These are phyloP conservation scores for Drosophila pectinifera DNA, from an alignment of 1,140 invertebrate species.

Conservation along the genomic window DNA sequence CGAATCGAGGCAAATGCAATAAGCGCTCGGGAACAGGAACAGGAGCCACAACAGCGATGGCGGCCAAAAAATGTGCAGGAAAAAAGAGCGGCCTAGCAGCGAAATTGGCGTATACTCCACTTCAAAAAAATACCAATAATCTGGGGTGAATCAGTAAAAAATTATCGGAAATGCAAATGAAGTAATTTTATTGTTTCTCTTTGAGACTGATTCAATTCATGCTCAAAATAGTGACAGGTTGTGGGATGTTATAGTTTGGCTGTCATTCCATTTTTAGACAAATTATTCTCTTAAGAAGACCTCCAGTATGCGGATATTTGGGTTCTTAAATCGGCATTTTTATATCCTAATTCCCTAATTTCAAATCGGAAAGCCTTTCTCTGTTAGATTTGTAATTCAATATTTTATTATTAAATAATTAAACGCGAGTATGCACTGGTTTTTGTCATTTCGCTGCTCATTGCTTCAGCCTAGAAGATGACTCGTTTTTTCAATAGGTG, in stretches of 20 bases:
- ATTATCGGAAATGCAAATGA: conserved; percentile 1
- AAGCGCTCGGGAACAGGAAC: conserved; percentile 58
- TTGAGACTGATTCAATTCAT: not conserved
- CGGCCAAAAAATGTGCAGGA: conserved; percentile 16
- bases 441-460: too few species aligned
- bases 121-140: not conserved
- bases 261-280: too few species aligned
- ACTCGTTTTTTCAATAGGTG: too few species aligned
- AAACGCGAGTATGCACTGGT: too few species aligned
- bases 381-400: too few species aligned
- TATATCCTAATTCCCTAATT: too few species aligned
- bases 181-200: not conserved
- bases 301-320: too few species aligned
- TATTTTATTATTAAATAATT: too few species aligned
- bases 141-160: not conserved
- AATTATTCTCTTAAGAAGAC: too few species aligned
- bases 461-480: too few species aligned
- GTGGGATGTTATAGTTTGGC: not conserved
- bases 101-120: conserved; percentile 2
- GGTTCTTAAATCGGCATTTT: too few species aligned
- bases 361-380: too few species aligned
- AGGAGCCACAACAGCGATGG: conserved; percentile 13
- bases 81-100: not conserved
- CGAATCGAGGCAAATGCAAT: conserved; percentile 83
- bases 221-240: not conserved